Evolutionary conservation across 2,113 vertebrate genomes (phyloP), one percentile per base, ranked within the genome.

Genomic region (Anguilla rostrata): DNA sequence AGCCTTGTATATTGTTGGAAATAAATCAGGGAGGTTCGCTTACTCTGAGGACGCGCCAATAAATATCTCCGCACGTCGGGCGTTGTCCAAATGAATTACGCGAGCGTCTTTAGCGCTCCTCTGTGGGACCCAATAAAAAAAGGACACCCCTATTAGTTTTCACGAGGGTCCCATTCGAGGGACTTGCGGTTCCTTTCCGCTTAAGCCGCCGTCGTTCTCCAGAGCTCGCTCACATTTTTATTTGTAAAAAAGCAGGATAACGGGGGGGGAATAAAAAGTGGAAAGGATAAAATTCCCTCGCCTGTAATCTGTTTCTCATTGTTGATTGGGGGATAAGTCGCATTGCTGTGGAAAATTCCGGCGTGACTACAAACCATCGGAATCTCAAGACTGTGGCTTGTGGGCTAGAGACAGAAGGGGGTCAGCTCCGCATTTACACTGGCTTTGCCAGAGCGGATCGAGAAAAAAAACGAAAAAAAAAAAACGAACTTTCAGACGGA

Each of bases 361-460:
- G 89, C 92, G 91, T 86, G 89, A 94, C 88, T 94, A 93, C 94
- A 95, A 94, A 93, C 94, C 94, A 83, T 94, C 94, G 94, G 93
- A 94, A 94, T 94, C 94, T 92, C 90, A 95, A 95, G 93, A 92
- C 91, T 94, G 93, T 91, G 94, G 93, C 90, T 95, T 92, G 93
- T 92, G 93, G 93, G 91, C 92, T 92, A 92, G 87, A 94, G 92
- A 93, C 93, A 89, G 91, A 92, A 92, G 89, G 90, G 91, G 92
- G 92, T 93, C 93, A 92, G 91, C 91, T 85, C 92, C 91, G 90
- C 90, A 91, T 93, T 93, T 92, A 91, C 92, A 89, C 39, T 57
- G 53, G 82, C 53, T 83, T 60, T 57, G 49, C 78, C 12, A 40
- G 78, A 12, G 39, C 26, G 9, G 71, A 75, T 75, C n/a, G 5